These are phyloP conservation scores for Cichlasoma orientale DNA, from an alignment of 2,797 vertebrate species.

Conservation along the genomic window DNA sequence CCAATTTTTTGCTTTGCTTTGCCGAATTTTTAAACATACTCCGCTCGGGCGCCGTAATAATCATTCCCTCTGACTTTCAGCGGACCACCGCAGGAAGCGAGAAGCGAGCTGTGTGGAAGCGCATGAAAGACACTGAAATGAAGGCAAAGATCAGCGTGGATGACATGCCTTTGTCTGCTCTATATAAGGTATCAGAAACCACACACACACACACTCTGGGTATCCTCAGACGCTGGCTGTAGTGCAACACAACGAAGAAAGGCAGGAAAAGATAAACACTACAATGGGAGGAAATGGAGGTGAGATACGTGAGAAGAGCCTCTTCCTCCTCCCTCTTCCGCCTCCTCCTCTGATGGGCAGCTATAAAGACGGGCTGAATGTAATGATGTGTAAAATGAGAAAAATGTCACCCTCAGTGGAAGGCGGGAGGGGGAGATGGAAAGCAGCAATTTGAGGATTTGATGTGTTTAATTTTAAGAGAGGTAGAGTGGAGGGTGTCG, in stretches of 20 bases:
- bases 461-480: conserved; percentile 62
- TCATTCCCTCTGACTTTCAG: conserved; percentile 46
- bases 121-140: conserved; percentile 65
- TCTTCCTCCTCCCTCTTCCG: conserved; percentile 22
- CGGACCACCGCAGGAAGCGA: conserved; percentile 43
- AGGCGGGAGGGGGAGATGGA: conserved; percentile 31
- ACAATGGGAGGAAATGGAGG: conserved; percentile 9
- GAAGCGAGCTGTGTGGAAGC: conserved; percentile 67
- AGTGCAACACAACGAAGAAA: neutral
- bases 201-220: neutral
- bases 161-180: conserved; percentile 70
- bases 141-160: conserved; percentile 62
- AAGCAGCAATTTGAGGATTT: conserved; percentile 53
- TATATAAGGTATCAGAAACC: conserved; percentile 76
- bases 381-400: conserved; percentile 84
- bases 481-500: conserved; percentile 25
- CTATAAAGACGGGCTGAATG: conserved; percentile 66
- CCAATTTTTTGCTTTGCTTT: too few relatives aligned
- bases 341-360: conserved; percentile 49
- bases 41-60: neutral
- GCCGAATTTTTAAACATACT: neutral
- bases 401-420: conserved; percentile 68
- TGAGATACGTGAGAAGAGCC: conserved; percentile 8
- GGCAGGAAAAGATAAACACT: conserved; percentile 9
- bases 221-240: conserved; percentile 3